These are phyloP conservation scores for Callospermophilus lateralis DNA, from an alignment of 2,113 vertebrate species.

Conservation along the genomic window DNA sequence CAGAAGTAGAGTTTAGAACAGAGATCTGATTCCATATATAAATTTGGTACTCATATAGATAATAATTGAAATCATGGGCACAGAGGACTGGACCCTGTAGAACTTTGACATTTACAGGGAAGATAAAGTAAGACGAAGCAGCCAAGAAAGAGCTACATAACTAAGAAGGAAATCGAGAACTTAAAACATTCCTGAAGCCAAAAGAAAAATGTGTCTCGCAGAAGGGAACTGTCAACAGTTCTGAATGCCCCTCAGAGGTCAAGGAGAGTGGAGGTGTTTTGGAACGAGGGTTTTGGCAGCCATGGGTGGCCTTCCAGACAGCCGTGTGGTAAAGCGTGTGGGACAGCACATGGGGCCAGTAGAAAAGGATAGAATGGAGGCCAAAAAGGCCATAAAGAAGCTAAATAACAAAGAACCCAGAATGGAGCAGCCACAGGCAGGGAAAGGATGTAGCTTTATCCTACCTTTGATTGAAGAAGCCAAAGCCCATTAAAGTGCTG, in stretches of 20 bases:
- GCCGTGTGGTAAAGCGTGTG: not conserved
- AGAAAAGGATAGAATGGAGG: not conserved
- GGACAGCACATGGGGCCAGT: too few relatives aligned
- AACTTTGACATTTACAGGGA: constrained; percentile 5
- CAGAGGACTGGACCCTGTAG: not conserved
- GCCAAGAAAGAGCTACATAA: not conserved
- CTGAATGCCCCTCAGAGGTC: constrained; percentile 30
- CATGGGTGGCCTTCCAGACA: not conserved
- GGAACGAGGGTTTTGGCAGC: not conserved
- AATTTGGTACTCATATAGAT: not conserved
- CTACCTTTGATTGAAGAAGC: not conserved
- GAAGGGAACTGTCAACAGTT: constrained; percentile 6
- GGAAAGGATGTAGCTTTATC: not conserved
- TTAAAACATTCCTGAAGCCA: not conserved
- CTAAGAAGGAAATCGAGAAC: not conserved
- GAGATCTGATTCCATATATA: not conserved
- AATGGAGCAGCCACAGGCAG: not conserved
- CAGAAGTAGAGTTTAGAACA: not conserved
- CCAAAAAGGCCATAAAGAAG: not conserved
- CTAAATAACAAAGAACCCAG: not conserved
- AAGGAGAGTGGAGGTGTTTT: not conserved
- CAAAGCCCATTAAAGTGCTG: not conserved
- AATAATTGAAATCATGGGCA: not conserved
- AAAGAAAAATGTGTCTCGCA: not conserved
- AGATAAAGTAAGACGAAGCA: not conserved